Percentiles rank a stretch among this genome's conserved stretches.
phyloP scores from a whole-genome alignment of 2,113 vertebrate genomes.

The Phodopus roborovskii region DNA sequence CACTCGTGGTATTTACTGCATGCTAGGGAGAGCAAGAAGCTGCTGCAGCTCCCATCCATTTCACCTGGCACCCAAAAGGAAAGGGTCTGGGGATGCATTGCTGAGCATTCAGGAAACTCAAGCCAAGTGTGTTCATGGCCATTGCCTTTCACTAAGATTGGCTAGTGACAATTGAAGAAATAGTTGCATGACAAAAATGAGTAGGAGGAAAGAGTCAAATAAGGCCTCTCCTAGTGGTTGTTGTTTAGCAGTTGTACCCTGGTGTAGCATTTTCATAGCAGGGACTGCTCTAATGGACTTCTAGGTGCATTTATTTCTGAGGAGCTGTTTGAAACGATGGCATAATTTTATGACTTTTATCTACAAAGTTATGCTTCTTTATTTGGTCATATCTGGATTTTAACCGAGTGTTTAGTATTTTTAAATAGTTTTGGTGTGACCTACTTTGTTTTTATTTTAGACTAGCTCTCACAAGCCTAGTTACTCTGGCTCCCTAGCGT shows the following conservation, averaged over 20 bases:
- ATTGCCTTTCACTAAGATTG: conserved; percentile 61
- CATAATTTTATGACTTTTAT: conserved; percentile 74
- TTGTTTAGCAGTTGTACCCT: conserved; percentile 58
- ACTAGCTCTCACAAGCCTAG: conserved; percentile 85
- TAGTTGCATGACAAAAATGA: conserved; percentile 79
- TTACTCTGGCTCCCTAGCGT: conserved; percentile 86
- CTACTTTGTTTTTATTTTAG: conserved; percentile 79
- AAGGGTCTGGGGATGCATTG: conserved; percentile 55
- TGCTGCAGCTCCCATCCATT: conserved; percentile 46
- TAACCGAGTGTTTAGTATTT: conserved; percentile 76
- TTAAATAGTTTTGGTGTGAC: conserved; percentile 70
- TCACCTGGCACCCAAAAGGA: conserved; percentile 41
- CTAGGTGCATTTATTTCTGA: conserved; percentile 74
- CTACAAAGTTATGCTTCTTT: conserved; percentile 75
- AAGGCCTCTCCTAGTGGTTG: conserved; percentile 56
- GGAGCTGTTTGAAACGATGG: conserved; percentile 66
- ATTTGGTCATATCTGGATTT: conserved; percentile 79
- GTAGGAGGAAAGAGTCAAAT: conserved; percentile 64
- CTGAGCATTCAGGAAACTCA: background rate
- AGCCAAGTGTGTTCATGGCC: background rate
- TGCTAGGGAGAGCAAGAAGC: conserved; percentile 56
- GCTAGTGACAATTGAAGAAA: conserved; percentile 67
- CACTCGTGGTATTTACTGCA: conserved; percentile 33
- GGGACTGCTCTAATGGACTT: conserved; percentile 53
- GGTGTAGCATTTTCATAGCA: conserved; percentile 69